phyloP scores from a whole-genome alignment of 2,888 invertebrate genomes.

The Phymatocera aterrima region DNA sequence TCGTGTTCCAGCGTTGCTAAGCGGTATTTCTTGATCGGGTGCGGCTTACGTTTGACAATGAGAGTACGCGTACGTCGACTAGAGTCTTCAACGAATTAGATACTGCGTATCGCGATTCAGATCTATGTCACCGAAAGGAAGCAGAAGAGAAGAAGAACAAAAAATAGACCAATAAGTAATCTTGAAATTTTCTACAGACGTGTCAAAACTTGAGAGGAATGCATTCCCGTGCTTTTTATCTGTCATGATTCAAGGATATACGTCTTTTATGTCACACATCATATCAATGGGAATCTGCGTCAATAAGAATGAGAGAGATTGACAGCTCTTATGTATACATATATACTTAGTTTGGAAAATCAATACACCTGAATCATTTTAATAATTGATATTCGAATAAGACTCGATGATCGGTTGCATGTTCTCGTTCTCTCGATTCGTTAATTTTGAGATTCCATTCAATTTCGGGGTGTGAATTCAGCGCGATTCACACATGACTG shows the following conservation, averaged over 20 bases:
- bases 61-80: not conserved
- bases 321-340: not conserved
- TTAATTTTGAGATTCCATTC: not conserved
- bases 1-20: not conserved
- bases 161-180: not conserved
- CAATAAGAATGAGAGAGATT: not conserved
- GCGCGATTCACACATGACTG: conserved; percentile 26
- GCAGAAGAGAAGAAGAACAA: too few relatives aligned
- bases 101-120: not conserved
- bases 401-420: not conserved
- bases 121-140: not conserved
- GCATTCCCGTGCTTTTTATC: too few relatives aligned
- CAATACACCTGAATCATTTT: not conserved
- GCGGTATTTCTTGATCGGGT: conserved; percentile 1
- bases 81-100: not conserved
- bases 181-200: not conserved
- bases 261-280: not conserved
- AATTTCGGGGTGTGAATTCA: conserved; percentile 15
- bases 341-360: not conserved
- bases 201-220: not conserved
- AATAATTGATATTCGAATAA: not conserved
- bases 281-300: not conserved
- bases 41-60: conserved; percentile 12
- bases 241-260: not conserved
- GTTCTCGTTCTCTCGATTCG: not conserved